Evolutionary conservation across 2,113 vertebrate species (phyloP).

Genomic region (Melanerpes aurifrons): DNA sequence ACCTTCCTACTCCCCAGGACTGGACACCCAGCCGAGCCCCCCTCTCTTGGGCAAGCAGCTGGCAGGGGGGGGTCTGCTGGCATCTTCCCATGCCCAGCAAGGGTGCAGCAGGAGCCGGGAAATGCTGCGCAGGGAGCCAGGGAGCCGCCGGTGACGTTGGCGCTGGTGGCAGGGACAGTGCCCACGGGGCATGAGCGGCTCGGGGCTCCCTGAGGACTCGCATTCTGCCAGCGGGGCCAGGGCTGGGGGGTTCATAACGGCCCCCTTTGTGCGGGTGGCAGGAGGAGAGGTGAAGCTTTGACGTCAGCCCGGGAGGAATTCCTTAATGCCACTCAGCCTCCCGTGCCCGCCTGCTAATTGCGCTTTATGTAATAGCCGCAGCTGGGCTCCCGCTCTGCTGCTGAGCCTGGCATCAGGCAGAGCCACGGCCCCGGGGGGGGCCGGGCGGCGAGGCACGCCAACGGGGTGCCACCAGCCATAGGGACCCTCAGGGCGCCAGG

Average conservation of each 20-base stretch:
- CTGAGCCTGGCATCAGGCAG: background rate
- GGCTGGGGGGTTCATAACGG: background rate
- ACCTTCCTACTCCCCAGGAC: background rate
- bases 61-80: background rate
- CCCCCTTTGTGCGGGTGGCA: constrained; percentile 33
- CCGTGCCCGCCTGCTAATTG: constrained; percentile 51
- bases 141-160: background rate
- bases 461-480: background rate
- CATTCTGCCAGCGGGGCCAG: background rate
- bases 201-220: constrained; percentile 53
- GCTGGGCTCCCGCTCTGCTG: constrained; percentile 25
- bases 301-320: constrained; percentile 70
- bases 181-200: background rate
- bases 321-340: constrained; percentile 68
- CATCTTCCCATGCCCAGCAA: background rate
- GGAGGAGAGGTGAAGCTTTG: constrained; percentile 61
- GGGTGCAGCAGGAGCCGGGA: background rate
- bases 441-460: background rate
- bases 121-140: background rate
- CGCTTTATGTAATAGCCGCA: constrained; percentile 62
- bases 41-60: background rate
- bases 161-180: background rate
- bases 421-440: background rate
- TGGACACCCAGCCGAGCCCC: background rate
- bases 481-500: background rate